These are phyloP conservation scores for Tinea semifulvella DNA, from an alignment of 2,888 invertebrate genomes.

Conservation along the genomic window DNA sequence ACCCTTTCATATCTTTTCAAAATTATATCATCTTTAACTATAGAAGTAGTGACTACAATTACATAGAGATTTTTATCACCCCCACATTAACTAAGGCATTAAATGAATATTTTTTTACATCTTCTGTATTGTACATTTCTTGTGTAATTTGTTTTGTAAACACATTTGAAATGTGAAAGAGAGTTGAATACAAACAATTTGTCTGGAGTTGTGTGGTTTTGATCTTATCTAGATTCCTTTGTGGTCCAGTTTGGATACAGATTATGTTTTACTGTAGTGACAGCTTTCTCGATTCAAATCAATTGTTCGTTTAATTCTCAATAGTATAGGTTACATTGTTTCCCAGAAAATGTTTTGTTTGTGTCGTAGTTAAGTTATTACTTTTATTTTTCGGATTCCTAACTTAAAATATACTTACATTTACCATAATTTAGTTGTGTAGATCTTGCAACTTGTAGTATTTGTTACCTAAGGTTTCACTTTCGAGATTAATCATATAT, in stretches of 20 bases:
- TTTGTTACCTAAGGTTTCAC: too few species aligned
- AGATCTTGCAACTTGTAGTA: too few species aligned
- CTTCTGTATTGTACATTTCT: conserved; percentile 9
- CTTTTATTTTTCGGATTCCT: too few species aligned
- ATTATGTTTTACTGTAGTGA: conserved; percentile 31
- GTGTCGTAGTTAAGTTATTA: too few species aligned
- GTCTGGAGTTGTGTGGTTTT: conserved; percentile 44
- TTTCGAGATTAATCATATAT: too few species aligned
- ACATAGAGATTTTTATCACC: not conserved
- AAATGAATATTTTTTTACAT: not conserved
- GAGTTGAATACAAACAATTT: conserved; percentile 46
- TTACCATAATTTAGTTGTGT: too few species aligned
- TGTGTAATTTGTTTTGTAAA: conserved; percentile 47
- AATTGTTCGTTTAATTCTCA: conserved; percentile 18
- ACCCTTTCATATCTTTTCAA: too few species aligned
- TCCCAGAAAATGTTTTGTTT: conserved; percentile 10
- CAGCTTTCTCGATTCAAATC: conserved; percentile 34
- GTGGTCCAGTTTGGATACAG: conserved; percentile 39
- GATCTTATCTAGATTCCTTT: conserved; percentile 53
- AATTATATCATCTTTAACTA: not conserved
- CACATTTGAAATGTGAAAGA: conserved; percentile 39
- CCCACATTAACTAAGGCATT: not conserved
- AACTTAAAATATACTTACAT: too few species aligned
- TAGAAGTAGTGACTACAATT: too few species aligned
- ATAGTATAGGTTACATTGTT: conserved; percentile 8